These are phyloP conservation scores for Austrolebias charrua DNA, from an alignment of 2,797 vertebrate genomes.

Conservation along the genomic window DNA sequence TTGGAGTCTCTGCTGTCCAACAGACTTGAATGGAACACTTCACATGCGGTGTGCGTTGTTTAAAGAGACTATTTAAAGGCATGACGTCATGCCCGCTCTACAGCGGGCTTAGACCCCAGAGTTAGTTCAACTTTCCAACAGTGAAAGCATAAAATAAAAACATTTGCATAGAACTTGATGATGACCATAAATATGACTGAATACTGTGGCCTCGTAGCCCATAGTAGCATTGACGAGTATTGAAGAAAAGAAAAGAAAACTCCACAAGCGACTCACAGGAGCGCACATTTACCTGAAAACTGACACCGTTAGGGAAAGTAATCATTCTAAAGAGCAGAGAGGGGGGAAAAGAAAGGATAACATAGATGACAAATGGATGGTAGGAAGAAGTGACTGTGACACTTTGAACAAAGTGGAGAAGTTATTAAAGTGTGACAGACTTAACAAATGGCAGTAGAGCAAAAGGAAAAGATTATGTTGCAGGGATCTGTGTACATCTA, in stretches of 20 bases:
- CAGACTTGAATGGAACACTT: too few relatives aligned
- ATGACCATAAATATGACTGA: too few relatives aligned
- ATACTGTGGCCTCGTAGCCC: too few relatives aligned
- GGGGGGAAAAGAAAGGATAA: background rate
- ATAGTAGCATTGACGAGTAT: too few relatives aligned
- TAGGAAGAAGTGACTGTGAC: conserved; percentile 21
- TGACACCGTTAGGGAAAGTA: background rate
- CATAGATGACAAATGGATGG: background rate
- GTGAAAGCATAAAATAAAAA: too few relatives aligned
- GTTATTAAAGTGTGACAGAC: conserved; percentile 19
- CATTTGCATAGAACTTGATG: too few relatives aligned
- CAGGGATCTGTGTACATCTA: conserved; percentile 6
- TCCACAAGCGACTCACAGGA: background rate
- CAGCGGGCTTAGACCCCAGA: too few relatives aligned
- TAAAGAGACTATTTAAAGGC: too few relatives aligned
- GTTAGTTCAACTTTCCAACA: too few relatives aligned
- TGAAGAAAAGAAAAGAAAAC: background rate
- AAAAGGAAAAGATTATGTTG: background rate
- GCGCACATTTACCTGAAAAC: background rate
- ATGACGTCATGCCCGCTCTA: too few relatives aligned
- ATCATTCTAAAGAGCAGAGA: conserved; percentile 5
- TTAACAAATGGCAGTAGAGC: conserved; percentile 11
- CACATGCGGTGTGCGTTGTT: too few relatives aligned
- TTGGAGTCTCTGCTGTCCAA: too few relatives aligned
- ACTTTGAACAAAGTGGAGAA: conserved; percentile 28